Evolutionary conservation across 2,888 invertebrate species (phyloP), one percentile per base, ranked within the genome.

Genomic region (Carpatolechia fugitivella): DNA sequence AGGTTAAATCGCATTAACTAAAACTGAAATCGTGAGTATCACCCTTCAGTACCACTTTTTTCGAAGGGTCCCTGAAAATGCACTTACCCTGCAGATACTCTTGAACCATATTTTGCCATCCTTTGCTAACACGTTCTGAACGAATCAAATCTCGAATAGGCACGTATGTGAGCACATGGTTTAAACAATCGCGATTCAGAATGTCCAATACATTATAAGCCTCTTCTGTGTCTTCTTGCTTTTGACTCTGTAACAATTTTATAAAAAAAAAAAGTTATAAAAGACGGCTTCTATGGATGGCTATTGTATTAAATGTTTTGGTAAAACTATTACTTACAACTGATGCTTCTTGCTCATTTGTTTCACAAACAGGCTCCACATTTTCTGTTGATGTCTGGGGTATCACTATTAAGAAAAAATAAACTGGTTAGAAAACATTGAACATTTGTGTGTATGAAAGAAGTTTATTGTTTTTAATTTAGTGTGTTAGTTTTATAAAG

Each of bases 61-160:
- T 24, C 24, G 3, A 24, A 24, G 6, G 3, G 24, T 24, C 6
- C 6, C 6, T 24, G 6, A 24, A 24, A 24, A 24, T n/a, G 10
- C n/a, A 65, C 64, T 84, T 72, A 77, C 87, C 73, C 56, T 82
- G 71, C 68, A 92, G 82, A 65, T 91, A 90, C 60, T 91, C 87
- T 56, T 85, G 84, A 18, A 91, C 78, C 66, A 92, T 76, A 38
- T 61, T 76, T 59, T 85, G 87, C 93, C 93, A 93, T 40, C 82
- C 75, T 73, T 91, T 92, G 62, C 92, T 92, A 56, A 92, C 92
- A 71, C 91, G 77, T 68, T 93, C 92, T n/a, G 91, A 88, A 57
- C 83, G 74, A 20, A 92, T 85, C 56, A 91, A 77, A 63, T 92
- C 91, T 56, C 78, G 74, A 33, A 92, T 80, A 13, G 91, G 86